Conservation (phyloP, 2,797 vertebrate species). For the Florisuga fusca region DNA sequence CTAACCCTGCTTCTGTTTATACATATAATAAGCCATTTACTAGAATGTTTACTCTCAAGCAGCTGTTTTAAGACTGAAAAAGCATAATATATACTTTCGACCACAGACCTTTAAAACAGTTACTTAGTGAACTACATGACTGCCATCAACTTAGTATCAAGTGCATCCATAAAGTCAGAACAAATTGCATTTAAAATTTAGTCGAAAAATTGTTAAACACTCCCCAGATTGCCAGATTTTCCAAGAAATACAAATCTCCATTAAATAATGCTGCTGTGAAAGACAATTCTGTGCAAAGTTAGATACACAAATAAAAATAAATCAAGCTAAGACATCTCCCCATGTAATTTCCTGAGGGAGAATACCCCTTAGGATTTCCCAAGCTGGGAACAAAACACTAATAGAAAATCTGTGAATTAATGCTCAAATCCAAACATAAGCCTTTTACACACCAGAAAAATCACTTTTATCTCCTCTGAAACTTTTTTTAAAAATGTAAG, state of each 20-base stretch:
- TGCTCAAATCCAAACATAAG: slow-evolving; percentile 33
- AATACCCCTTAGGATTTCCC: slow-evolving; percentile 12
- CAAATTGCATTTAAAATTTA: slow-evolving; percentile 18
- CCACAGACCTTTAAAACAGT: not conserved
- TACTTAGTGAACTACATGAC: not conserved
- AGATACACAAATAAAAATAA: slow-evolving; percentile 34
- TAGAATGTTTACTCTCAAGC: not conserved
- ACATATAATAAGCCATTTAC: not conserved
- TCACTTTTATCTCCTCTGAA: not conserved
- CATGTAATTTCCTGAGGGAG: slow-evolving; percentile 41
- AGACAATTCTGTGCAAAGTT: slow-evolving; percentile 3
- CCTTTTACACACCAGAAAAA: not conserved
- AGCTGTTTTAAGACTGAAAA: not conserved
- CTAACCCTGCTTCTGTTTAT: not conserved
- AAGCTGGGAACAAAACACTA: slow-evolving; percentile 13
- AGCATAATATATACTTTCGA: not conserved
- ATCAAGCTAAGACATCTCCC: slow-evolving; percentile 3
- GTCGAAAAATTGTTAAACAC: not conserved
- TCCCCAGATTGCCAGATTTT: not conserved
- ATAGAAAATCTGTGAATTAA: slow-evolving; percentile 44
- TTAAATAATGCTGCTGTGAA: slow-evolving; percentile 24
- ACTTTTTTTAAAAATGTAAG: not conserved
- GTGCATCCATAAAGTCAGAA: not conserved
- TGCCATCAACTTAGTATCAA: not conserved
- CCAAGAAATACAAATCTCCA: slow-evolving; percentile 17